Evolutionary conservation across 2,797 vertebrate species (phyloP).

Genomic region (Silurus lanzhouensis): DNA sequence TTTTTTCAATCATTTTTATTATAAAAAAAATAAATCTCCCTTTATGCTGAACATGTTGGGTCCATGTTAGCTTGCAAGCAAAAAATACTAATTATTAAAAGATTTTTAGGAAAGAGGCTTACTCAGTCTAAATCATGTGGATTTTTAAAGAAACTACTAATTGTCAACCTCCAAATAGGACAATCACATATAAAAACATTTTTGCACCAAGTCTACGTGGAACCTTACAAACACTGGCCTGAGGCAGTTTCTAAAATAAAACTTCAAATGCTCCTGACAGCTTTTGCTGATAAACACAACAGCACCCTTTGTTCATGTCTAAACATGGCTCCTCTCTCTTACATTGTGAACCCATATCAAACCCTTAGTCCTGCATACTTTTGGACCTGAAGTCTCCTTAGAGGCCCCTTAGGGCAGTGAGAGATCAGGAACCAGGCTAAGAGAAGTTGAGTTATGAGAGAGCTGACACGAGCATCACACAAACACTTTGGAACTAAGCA

Average conservation of each 20-base stretch:
- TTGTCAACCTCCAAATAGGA: conserved; percentile 49
- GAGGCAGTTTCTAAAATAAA: conserved; percentile 73
- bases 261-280: conserved; percentile 78
- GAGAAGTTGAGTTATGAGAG: conserved; percentile 73
- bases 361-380: conserved; percentile 72
- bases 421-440: conserved; percentile 59
- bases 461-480: conserved; percentile 48
- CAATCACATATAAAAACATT: conserved; percentile 63
- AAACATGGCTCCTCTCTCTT: conserved; percentile 74
- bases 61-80: neutral
- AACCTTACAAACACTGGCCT: conserved; percentile 74
- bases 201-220: conserved; percentile 74
- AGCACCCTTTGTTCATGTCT: conserved; percentile 67
- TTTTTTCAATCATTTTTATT: too few species aligned
- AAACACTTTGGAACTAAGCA: conserved; percentile 61
- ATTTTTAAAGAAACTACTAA: conserved; percentile 52
- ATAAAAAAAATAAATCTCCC: neutral
- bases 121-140: conserved; percentile 47
- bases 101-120: conserved; percentile 29
- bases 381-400: conserved; percentile 63
- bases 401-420: conserved; percentile 50
- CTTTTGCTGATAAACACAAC: conserved; percentile 79
- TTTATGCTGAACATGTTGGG: neutral
- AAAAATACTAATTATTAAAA: neutral
- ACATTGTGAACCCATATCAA: conserved; percentile 78